Evolutionary conservation across 2,888 invertebrate genomes (phyloP).

Genomic region (Listrodromus nycthemerus): DNA sequence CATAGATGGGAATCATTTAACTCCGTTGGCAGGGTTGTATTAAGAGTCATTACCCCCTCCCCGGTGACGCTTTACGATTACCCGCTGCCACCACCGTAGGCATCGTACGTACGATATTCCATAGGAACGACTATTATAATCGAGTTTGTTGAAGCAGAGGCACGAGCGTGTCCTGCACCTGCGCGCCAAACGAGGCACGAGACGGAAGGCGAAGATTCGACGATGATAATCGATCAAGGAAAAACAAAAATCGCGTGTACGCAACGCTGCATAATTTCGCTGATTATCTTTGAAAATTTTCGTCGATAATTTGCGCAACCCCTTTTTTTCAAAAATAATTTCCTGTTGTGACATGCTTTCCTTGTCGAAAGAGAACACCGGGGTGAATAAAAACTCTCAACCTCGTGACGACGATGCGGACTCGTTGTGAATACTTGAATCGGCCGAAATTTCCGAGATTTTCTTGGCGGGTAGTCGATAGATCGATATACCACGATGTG

Average conservation of each 20-base stretch:
- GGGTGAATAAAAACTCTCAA: neutral
- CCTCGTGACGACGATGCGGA: neutral
- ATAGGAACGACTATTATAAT: slow-evolving; percentile 62
- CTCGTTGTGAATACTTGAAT: neutral
- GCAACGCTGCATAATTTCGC: slow-evolving; percentile 36
- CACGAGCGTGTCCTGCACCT: slow-evolving; percentile 65
- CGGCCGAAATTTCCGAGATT: too few relatives aligned
- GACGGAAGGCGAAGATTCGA: slow-evolving; percentile 17
- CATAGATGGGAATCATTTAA: slow-evolving; percentile 70
- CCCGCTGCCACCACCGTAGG: slow-evolving; percentile 58
- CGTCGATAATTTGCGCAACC: slow-evolving; percentile 44
- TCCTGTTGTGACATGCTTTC: too few relatives aligned
- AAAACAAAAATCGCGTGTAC: slow-evolving; percentile 32
- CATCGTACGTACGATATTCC: slow-evolving; percentile 57
- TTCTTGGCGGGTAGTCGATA: too few relatives aligned
- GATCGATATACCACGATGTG: neutral
- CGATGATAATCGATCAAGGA: slow-evolving; percentile 13
- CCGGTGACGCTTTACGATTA: slow-evolving; percentile 68
- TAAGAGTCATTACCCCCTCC: slow-evolving; percentile 69
- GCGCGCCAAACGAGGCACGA: slow-evolving; percentile 48
- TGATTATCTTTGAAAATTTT: slow-evolving; percentile 50
- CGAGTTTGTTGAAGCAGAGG: slow-evolving; percentile 59
- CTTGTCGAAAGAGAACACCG: slow-evolving; percentile 4
- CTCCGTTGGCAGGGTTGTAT: slow-evolving; percentile 68
- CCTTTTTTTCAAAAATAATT: too few relatives aligned